phyloP scores from a whole-genome alignment of 2,888 invertebrate genomes.

The Drosophila borealis region DNA sequence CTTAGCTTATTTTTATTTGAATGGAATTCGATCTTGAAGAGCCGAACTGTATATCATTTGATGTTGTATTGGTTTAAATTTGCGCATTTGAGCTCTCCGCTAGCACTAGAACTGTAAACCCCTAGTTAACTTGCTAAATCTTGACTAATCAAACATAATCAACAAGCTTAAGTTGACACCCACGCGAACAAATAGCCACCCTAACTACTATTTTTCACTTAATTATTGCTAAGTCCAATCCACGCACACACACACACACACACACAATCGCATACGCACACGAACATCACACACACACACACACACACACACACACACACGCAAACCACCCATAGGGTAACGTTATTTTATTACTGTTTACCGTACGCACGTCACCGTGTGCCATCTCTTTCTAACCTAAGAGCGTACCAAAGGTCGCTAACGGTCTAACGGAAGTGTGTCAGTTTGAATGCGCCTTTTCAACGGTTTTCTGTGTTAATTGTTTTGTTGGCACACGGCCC shows the following conservation, averaged over 20 bases:
- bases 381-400: conserved; percentile 41
- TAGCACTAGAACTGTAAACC: conserved; percentile 15
- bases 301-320: neutral
- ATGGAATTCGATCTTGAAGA: conserved; percentile 1
- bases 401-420: neutral
- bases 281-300: conserved; percentile 7
- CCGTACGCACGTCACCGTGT: conserved; percentile 52
- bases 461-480: conserved; percentile 74
- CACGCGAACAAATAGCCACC: conserved; percentile 29
- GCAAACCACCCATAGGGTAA: conserved; percentile 57
- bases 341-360: conserved; percentile 76
- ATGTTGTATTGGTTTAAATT: neutral
- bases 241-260: conserved; percentile 9
- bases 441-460: conserved; percentile 62
- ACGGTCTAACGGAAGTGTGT: conserved; percentile 62
- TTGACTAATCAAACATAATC: conserved; percentile 74
- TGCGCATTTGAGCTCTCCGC: conserved; percentile 7
- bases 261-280: conserved; percentile 12
- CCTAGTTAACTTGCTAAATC: conserved; percentile 57
- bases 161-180: conserved; percentile 69
- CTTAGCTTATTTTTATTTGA: neutral
- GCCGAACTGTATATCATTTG: neutral
- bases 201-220: conserved; percentile 73
- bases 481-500: conserved; percentile 47
- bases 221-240: conserved; percentile 69